Percentiles rank a stretch among this genome's conserved stretches.
These are phyloP conservation scores for Drosophila birchii DNA, from an alignment of 2,888 invertebrate species.

Conservation along the genomic window DNA sequence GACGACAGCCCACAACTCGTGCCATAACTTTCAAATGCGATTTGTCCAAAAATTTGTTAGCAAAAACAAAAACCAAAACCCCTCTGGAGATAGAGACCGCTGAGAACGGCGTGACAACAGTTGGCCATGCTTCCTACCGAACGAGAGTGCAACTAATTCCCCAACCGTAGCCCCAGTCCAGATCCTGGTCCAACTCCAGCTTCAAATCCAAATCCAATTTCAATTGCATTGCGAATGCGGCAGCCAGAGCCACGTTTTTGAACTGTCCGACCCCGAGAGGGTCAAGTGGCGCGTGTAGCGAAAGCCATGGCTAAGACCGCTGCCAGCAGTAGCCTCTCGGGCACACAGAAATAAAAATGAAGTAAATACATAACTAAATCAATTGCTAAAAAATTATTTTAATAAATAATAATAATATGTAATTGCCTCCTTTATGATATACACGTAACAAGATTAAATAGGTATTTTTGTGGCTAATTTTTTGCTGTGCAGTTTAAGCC, in stretches of 20 bases:
- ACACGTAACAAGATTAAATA: background rate
- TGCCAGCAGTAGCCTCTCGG: conserved; percentile 23
- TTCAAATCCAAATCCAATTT: conserved; percentile 51
- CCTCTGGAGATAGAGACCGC: conserved; percentile 3
- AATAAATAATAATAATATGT: background rate
- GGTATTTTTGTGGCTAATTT: background rate
- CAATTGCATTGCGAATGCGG: conserved; percentile 53
- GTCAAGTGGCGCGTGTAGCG: conserved; percentile 82
- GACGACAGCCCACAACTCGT: conserved; percentile 42
- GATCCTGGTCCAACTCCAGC: conserved; percentile 23
- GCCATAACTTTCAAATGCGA: conserved; percentile 69
- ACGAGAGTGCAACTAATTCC: conserved; percentile 44
- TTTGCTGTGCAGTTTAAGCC: conserved; percentile 2
- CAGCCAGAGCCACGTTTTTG: conserved; percentile 79
- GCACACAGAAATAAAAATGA: background rate
- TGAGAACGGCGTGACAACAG: conserved; percentile 57
- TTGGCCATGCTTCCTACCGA: conserved; percentile 59
- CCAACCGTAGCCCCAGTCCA: conserved; percentile 6
- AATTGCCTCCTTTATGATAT: background rate
- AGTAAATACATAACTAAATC: background rate
- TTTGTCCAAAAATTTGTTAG: conserved; percentile 70
- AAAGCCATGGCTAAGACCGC: conserved; percentile 65
- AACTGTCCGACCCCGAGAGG: conserved; percentile 78
- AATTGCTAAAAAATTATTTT: background rate
- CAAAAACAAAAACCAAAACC: background rate